Percentiles rank a stretch among this genome's conserved stretches.
Evolutionary conservation across 2,888 invertebrate genomes (phyloP).

Genomic region (Caenorhabditis sp.): DNA sequence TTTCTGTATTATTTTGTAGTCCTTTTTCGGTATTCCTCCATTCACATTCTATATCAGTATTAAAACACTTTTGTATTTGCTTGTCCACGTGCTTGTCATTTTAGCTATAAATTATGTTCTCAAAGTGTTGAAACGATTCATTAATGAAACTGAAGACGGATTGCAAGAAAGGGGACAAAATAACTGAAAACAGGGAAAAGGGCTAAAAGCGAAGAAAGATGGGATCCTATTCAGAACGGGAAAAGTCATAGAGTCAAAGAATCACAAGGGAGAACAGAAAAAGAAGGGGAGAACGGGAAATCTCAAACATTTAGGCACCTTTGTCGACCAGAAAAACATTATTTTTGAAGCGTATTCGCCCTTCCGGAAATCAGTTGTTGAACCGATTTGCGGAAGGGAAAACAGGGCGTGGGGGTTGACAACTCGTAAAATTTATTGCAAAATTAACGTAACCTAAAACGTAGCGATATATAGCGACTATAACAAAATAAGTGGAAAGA

Average conservation of each 20-base stretch:
- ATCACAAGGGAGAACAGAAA: conserved; percentile 3
- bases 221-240: no score
- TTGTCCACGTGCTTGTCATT: background rate
- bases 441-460: conserved; percentile 26
- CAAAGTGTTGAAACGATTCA: conserved; percentile 49
- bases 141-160: conserved; percentile 52
- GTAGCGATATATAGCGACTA: conserved; percentile 21
- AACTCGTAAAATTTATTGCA: conserved; percentile 51
- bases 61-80: no score
- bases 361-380: background rate
- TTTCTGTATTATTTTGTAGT: background rate
- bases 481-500: conserved; percentile 1
- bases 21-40: no score
- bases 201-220: conserved; percentile 27
- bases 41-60: no score
- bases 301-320: conserved; percentile 49
- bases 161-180: conserved; percentile 25
- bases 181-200: conserved; percentile 38
- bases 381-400: background rate
- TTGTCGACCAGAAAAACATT: conserved; percentile 53
- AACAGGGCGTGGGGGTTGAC: conserved; percentile 15
- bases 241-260: background rate
- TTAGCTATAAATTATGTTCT: conserved; percentile 9
- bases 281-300: conserved; percentile 14
- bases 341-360: background rate